phyloP scores from a whole-genome alignment of 2,113 vertebrate species.

The Tupaia chinensis region DNA sequence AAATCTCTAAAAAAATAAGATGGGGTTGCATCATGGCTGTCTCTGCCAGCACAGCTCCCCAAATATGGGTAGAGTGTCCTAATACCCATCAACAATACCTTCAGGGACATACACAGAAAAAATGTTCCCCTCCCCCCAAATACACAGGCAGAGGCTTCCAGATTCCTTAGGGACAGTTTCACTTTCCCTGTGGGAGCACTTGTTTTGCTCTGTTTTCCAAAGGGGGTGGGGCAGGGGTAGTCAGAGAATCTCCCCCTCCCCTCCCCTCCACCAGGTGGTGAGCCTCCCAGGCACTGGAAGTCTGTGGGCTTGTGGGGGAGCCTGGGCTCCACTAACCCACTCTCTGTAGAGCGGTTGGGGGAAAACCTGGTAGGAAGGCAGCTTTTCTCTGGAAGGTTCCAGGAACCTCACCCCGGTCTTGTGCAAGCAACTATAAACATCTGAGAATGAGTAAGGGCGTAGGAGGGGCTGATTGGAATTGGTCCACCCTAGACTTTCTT shows the following conservation, averaged over 20 bases:
- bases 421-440: slow-evolving; percentile 68
- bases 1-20: no score
- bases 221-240: neutral
- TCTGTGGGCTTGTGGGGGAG: neutral
- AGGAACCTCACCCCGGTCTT: slow-evolving; percentile 43
- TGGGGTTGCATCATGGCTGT: neutral
- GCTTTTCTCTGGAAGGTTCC: slow-evolving; percentile 12
- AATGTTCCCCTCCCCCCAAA: neutral
- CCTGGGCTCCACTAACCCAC: neutral
- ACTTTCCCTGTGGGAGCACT: slow-evolving; percentile 20
- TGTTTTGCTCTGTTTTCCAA: slow-evolving; percentile 46
- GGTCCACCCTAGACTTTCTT: neutral
- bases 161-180: slow-evolving; percentile 32
- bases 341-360: neutral
- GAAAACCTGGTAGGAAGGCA: neutral
- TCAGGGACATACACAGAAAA: neutral
- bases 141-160: neutral
- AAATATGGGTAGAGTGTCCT: neutral
- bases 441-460: slow-evolving; percentile 50
- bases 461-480: slow-evolving; percentile 3
- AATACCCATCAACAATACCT: neutral
- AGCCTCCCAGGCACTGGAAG: neutral
- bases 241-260: neutral
- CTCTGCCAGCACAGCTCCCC: neutral
- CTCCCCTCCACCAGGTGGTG: neutral